phyloP scores from a whole-genome alignment of 2,797 vertebrate species.

The Sylvilagus floridanus region DNA sequence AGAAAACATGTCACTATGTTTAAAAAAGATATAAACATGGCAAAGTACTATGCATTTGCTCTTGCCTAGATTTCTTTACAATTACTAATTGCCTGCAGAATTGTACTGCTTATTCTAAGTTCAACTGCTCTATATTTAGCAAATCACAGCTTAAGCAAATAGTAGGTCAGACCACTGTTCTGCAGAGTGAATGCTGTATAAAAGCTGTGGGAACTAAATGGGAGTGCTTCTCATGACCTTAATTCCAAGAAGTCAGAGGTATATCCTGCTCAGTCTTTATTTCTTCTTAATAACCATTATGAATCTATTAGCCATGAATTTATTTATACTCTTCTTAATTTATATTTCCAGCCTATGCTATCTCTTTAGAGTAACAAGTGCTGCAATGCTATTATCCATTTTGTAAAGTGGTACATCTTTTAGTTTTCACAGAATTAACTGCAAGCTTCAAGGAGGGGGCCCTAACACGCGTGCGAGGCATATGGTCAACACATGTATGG shows the following conservation, averaged over 20 bases:
- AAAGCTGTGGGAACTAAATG: background rate
- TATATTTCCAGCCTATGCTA: constrained; percentile 52
- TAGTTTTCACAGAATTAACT: constrained; percentile 61
- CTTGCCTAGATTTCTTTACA: constrained; percentile 39
- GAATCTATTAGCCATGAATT: constrained; percentile 57
- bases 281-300: constrained; percentile 48
- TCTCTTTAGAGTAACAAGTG: constrained; percentile 46
- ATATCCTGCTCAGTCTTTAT: constrained; percentile 46
- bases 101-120: constrained; percentile 56
- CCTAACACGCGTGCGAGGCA: background rate
- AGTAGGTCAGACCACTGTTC: constrained; percentile 2
- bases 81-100: constrained; percentile 58
- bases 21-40: background rate
- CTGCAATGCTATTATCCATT: constrained; percentile 37
- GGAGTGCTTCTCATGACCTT: constrained; percentile 39
- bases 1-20: no score
- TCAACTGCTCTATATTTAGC: constrained; percentile 55
- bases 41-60: constrained; percentile 5
- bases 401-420: constrained; percentile 43
- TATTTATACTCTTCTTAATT: constrained; percentile 64
- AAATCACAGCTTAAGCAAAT: background rate
- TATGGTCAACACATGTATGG: background rate
- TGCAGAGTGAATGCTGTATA: background rate
- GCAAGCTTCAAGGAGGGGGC: background rate
- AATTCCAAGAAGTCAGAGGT: constrained; percentile 46